Evolutionary conservation across 2,797 vertebrate species (phyloP).

Genomic region (Gobionotothen gibberifrons): DNA sequence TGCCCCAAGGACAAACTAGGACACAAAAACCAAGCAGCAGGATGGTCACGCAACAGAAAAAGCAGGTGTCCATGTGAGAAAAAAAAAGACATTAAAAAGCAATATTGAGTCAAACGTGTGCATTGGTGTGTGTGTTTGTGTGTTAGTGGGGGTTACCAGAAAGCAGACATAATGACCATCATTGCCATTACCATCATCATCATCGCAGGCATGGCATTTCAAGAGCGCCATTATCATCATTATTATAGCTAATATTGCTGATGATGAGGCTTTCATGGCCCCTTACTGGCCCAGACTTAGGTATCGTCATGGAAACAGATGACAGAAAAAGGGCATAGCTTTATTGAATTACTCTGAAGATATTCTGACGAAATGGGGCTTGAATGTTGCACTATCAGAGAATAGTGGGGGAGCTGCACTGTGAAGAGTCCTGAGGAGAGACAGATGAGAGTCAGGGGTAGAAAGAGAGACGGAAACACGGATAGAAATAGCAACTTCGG

Average conservation of each 20-base stretch:
- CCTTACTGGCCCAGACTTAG: conserved; percentile 75
- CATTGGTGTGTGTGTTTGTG: conserved; percentile 29
- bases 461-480: conserved; percentile 15
- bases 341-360: conserved; percentile 80
- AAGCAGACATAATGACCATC: conserved; percentile 71
- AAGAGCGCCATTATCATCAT: conserved; percentile 79
- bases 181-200: conserved; percentile 64
- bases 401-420: conserved; percentile 42
- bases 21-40: conserved; percentile 23
- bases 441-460: conserved; percentile 36
- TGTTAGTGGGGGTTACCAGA: conserved; percentile 48
- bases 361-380: conserved; percentile 79
- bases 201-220: conserved; percentile 78
- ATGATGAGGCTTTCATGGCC: conserved; percentile 75
- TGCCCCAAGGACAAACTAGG: conserved; percentile 29
- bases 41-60: conserved; percentile 13
- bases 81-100: conserved; percentile 43
- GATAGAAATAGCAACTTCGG: conserved; percentile 29
- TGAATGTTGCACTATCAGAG: conserved; percentile 66
- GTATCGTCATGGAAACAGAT: conserved; percentile 83
- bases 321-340: conserved; percentile 73
- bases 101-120: conserved; percentile 56
- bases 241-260: conserved; percentile 84
- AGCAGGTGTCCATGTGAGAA: conserved; percentile 14
- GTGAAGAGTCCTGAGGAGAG: conserved; percentile 52